Percentiles rank a stretch among this genome's conserved stretches.
Evolutionary conservation across 2,113 vertebrate species (phyloP).

Genomic region (human): DNA sequence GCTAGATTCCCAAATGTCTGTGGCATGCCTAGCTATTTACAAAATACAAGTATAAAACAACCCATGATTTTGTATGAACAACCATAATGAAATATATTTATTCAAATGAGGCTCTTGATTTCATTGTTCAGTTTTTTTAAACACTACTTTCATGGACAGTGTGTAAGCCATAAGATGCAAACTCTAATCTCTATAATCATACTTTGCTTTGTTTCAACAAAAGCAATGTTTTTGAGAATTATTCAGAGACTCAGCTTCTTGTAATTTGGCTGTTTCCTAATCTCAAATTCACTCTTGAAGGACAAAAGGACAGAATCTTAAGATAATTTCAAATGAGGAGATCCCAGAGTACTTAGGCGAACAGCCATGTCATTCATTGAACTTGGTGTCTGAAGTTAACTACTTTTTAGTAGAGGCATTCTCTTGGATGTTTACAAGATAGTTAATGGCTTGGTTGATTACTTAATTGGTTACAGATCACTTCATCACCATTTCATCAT

Average conservation of each 20-base stretch:
- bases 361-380: neutral
- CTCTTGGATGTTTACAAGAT: neutral
- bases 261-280: neutral
- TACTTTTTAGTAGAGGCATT: neutral
- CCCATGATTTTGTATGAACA: neutral
- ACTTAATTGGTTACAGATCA: neutral
- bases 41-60: neutral
- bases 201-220: neutral
- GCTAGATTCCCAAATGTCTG: neutral
- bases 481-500: neutral
- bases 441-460: neutral
- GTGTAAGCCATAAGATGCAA: neutral
- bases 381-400: neutral
- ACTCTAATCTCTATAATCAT: neutral
- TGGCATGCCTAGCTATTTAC: neutral
- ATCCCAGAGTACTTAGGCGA: neutral
- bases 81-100: neutral
- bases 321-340: neutral
- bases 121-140: neutral
- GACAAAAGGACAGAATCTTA: neutral
- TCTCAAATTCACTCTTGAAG: neutral
- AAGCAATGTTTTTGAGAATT: neutral
- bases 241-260: neutral
- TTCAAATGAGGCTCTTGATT: neutral
- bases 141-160: neutral